Evolutionary conservation across 2,797 vertebrate genomes (phyloP), one percentile per base, ranked within the genome.

Genomic region (Neomorphus geoffroyi): DNA sequence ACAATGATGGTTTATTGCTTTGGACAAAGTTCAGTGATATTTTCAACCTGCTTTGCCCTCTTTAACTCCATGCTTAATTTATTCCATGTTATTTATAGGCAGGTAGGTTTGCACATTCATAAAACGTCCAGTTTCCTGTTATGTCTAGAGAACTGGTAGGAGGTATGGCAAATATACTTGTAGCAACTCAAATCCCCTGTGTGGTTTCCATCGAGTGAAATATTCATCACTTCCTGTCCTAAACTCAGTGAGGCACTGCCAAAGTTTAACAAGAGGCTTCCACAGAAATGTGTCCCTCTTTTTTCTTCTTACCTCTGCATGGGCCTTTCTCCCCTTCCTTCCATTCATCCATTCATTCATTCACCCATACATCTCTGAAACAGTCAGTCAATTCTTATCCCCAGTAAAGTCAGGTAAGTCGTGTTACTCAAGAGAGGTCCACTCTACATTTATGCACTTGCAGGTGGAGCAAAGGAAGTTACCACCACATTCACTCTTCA

Each of bases 201-300:
- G 90, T 66, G 80, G 80, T 95, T 94, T 92, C 87, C 84, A 92
- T 37, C 66, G 92, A 92, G 87, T 82, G 67, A 88, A 94, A 92
- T 86, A 92, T 95, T 90, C 92, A 88, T 92, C 90, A 88, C 92
- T 92, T 92, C 92, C 92, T 81, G 46, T 71, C 80, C 92, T 75
- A 18, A 81, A 74, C 46, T 62, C 80, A 79, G 53, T 46, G 87
- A 92, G 79, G 77, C 75, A 74, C 66, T 90, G 90, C 87, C 86
- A 94, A 45, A 13, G 53, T 90, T 85, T 48, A 86, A 91, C 41
- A 69, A 79, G 71, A 54, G 61, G 57, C 39, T 88, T 53, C 87
- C 75, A 74, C 53, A 81, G 72, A 85, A 88, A 91, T 43, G 28
- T 75, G 67, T 88, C 75, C 87, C 26, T 54, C 58, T 79, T 75